These are phyloP conservation scores for Carcinoscorpius rotundicauda DNA, from an alignment of 1,140 invertebrate genomes.

Conservation along the genomic window DNA sequence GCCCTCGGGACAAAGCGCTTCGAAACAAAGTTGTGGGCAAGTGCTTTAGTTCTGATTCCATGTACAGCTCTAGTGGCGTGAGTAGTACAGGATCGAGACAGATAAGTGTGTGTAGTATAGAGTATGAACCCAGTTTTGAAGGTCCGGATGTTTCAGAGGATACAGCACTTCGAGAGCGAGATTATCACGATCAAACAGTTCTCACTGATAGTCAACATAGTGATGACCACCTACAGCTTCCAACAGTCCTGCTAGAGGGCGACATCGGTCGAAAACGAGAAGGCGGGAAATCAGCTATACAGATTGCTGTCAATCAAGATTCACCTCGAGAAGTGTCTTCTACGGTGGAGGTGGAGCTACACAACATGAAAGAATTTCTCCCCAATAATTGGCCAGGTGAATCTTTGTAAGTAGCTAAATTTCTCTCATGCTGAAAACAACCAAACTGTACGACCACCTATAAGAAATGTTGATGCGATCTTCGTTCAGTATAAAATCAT, in stretches of 20 bases:
- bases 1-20: background rate
- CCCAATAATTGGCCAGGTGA: slow-evolving; percentile 38
- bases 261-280: slow-evolving; percentile 11
- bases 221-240: too few relatives aligned
- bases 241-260: too few relatives aligned
- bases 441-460: too few relatives aligned
- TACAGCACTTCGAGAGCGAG: too few relatives aligned
- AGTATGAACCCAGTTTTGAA: background rate
- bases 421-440: too few relatives aligned
- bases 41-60: slow-evolving; percentile 34
- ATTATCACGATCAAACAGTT: too few relatives aligned
- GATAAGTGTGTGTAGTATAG: slow-evolving; percentile 30
- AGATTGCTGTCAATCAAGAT: slow-evolving; percentile 30
- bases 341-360: slow-evolving; percentile 28
- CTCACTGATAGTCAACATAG: too few relatives aligned
- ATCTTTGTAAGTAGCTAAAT: slow-evolving; percentile 37
- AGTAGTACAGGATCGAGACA: slow-evolving; percentile 40
- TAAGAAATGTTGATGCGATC: too few relatives aligned
- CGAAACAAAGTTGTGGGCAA: background rate
- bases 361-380: slow-evolving; percentile 38
- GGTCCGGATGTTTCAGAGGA: background rate
- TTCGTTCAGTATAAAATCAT: too few relatives aligned
- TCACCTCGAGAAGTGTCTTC: slow-evolving; percentile 21
- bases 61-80: slow-evolving; percentile 40
- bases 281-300: slow-evolving; percentile 39